Conservation (phyloP, 2,888 invertebrate genomes). For the Tanypteryx hageni region DNA sequence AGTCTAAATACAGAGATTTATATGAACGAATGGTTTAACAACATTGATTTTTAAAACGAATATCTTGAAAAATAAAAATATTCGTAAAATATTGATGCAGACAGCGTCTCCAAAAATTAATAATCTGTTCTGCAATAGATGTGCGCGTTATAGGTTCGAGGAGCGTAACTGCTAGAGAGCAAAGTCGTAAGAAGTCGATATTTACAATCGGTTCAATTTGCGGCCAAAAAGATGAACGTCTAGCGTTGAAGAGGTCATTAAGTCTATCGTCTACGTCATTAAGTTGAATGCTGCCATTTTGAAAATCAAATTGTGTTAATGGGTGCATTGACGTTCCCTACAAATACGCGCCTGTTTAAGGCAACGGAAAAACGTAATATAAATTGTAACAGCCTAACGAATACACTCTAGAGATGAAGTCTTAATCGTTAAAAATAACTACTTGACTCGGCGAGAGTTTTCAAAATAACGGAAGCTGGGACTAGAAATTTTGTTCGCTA, state of each 20-base stretch:
- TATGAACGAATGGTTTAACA: no score
- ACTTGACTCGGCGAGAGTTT: no score
- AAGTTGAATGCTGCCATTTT: neutral
- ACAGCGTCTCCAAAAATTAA: no score
- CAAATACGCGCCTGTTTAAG: neutral
- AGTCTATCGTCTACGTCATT: neutral
- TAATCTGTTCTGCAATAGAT: neutral
- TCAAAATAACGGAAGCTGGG: no score
- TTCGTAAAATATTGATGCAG: no score
- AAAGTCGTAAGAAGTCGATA: neutral
- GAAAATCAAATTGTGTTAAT: neutral
- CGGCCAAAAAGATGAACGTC: neutral
- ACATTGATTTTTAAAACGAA: no score
- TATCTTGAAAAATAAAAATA: no score
- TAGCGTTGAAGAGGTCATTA: neutral
- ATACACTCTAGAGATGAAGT: no score
- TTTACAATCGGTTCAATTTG: neutral
- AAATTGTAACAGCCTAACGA: no score
- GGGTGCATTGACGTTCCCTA: neutral
- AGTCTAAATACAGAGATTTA: no score
- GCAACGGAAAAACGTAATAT: neutral
- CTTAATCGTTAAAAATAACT: no score
- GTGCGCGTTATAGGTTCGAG: neutral
- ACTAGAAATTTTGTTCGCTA: no score
- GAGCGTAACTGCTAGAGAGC: neutral